These are phyloP conservation scores for Glaucidium brasilianum DNA, from an alignment of 2,113 vertebrate genomes.

Conservation along the genomic window DNA sequence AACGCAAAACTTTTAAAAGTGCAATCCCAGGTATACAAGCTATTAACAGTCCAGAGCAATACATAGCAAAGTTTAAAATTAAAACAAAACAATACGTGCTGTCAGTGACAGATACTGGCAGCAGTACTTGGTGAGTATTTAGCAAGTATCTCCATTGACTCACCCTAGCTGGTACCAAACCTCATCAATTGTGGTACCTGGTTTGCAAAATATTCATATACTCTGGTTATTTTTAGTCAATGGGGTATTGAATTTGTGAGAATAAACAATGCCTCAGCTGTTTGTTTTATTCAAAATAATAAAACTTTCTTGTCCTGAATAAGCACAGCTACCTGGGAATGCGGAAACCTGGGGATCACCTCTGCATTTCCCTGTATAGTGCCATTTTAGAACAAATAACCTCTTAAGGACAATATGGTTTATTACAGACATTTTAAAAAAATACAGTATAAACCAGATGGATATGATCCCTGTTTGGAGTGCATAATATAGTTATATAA, in stretches of 20 bases:
- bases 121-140: neutral
- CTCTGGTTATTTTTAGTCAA: neutral
- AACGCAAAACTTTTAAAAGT: neutral
- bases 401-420: neutral
- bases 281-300: neutral
- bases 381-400: neutral
- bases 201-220: neutral
- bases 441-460: neutral
- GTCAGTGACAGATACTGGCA: neutral
- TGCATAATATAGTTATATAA: neutral
- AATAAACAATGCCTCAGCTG: neutral
- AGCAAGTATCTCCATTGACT: neutral
- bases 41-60: neutral
- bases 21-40: neutral
- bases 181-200: neutral
- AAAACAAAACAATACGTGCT: neutral
- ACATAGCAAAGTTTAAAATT: neutral
- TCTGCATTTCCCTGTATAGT: neutral
- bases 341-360: rapidly evolving
- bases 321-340: neutral
- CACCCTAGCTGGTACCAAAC: neutral
- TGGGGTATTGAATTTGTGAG: neutral
- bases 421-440: neutral
- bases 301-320: neutral
- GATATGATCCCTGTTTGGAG: neutral